phyloP scores from a whole-genome alignment of 23 tunicate genomes.

The Diplosoma virens region DNA sequence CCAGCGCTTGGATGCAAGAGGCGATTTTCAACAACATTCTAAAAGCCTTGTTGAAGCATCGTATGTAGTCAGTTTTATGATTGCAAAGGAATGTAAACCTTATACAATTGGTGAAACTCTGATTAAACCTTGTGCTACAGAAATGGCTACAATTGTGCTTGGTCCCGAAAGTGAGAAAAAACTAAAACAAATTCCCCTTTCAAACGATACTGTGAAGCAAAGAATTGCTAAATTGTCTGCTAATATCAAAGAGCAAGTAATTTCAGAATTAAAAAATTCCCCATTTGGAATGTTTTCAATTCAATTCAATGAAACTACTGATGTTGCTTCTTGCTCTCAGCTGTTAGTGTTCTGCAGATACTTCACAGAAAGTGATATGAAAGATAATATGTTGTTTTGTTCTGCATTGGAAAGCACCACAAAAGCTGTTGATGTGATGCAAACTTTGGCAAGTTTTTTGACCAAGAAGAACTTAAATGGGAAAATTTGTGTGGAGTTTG shows the following conservation, averaged over 20 bases:
- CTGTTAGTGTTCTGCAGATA: too few relatives aligned
- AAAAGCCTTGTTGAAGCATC: too few relatives aligned
- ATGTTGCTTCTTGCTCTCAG: slow-evolving; percentile 35
- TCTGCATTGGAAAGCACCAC: slow-evolving; percentile 21
- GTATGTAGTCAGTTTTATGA: too few relatives aligned
- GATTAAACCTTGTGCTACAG: too few relatives aligned
- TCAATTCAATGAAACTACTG: slow-evolving; percentile 42
- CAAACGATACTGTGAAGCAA: slow-evolving; percentile 34
- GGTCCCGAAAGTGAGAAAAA: slow-evolving; percentile 25
- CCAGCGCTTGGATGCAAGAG: too few relatives aligned
- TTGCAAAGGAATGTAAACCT: too few relatives aligned
- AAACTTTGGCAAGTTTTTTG: too few relatives aligned
- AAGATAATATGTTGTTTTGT: slow-evolving; percentile 38
- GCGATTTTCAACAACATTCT: too few relatives aligned
- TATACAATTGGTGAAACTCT: too few relatives aligned
- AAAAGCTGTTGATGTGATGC: slow-evolving; percentile 37
- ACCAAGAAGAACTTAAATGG: slow-evolving; percentile 23
- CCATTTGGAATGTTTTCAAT: slow-evolving; percentile 34
- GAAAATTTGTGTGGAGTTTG: too few relatives aligned
- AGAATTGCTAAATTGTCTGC: slow-evolving; percentile 20
- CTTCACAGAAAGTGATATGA: too few relatives aligned
- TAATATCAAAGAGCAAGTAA: slow-evolving; percentile 28
- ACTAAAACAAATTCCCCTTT: slow-evolving; percentile 15
- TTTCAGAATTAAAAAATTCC: slow-evolving; percentile 20
- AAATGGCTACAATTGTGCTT: slow-evolving; percentile 13